Evolutionary conservation across 2,113 vertebrate genomes (phyloP).

Genomic region (Hassar affinis): DNA sequence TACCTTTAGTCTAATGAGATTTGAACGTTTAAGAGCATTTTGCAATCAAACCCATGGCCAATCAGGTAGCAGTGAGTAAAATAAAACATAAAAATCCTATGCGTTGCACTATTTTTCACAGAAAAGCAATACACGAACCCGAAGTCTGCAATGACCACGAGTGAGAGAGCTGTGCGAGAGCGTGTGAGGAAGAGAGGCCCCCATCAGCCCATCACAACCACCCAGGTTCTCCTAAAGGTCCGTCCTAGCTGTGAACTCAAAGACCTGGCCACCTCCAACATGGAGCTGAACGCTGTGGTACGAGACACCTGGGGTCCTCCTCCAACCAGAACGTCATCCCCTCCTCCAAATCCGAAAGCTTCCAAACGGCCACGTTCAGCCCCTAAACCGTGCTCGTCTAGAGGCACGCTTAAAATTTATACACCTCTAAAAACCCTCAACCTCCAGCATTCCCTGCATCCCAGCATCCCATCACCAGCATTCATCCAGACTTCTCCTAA

Average conservation of each 20-base stretch:
- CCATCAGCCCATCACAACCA: slow-evolving; percentile 46
- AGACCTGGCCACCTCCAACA: slow-evolving; percentile 53
- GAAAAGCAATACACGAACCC: slow-evolving; percentile 22
- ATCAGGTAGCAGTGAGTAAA: not conserved
- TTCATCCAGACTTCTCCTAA: slow-evolving; percentile 46
- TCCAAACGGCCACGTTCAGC: not conserved
- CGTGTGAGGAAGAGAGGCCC: slow-evolving; percentile 55
- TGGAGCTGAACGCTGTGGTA: slow-evolving; percentile 52
- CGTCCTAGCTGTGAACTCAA: slow-evolving; percentile 58
- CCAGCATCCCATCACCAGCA: slow-evolving; percentile 60
- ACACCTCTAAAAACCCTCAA: slow-evolving; percentile 63
- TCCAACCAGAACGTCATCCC: not conserved
- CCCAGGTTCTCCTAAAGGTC: slow-evolving; percentile 70
- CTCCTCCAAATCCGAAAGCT: slow-evolving; percentile 34
- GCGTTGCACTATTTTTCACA: slow-evolving; percentile 11
- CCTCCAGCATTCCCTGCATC: slow-evolving; percentile 60
- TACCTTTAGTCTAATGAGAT: not conserved
- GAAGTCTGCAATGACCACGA: slow-evolving; percentile 35
- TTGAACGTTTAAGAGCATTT: not conserved
- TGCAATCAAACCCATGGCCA: not conserved
- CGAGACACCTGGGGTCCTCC: slow-evolving; percentile 62
- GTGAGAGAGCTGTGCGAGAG: slow-evolving; percentile 52
- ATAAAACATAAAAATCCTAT: not conserved
- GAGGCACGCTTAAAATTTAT: slow-evolving; percentile 52
- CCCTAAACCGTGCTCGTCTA: not conserved